Percentiles rank a stretch among this genome's conserved stretches.
Evolutionary conservation across 2,888 invertebrate genomes (phyloP).

Genomic region (Rhingia campestris): DNA sequence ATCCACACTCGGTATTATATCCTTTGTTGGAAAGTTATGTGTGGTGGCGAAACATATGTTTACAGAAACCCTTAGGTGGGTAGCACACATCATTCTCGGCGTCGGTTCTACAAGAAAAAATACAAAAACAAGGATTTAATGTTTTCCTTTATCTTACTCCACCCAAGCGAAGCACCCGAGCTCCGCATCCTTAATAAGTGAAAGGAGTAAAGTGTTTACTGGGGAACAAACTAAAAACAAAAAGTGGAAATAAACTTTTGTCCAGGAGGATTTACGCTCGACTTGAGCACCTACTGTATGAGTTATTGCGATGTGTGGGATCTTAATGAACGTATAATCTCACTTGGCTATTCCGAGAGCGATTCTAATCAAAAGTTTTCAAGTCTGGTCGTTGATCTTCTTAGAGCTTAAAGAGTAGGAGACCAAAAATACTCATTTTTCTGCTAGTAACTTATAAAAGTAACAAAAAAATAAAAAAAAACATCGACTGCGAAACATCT

Average conservation of each 20-base stretch:
- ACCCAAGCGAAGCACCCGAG: constrained; percentile 1
- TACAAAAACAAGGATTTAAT: constrained; percentile 62
- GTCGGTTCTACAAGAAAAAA: not conserved
- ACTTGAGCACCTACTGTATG: constrained; percentile 41
- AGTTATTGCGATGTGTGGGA: constrained; percentile 49
- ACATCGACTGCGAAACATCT: not conserved
- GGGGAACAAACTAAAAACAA: not conserved
- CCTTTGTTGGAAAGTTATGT: constrained; percentile 4
- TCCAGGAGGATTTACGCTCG: constrained; percentile 56
- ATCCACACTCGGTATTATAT: constrained; percentile 1
- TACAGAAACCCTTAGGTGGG: constrained; percentile 34
- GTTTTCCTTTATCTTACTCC: constrained; percentile 30
- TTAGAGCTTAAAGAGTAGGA: constrained; percentile 11
- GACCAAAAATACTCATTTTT: not conserved
- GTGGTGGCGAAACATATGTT: constrained; percentile 55
- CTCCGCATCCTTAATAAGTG: constrained; percentile 45
- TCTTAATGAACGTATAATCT: constrained; percentile 58
- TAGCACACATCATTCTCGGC: constrained; percentile 35
- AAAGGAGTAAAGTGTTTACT: constrained; percentile 36
- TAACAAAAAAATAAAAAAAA: not conserved
- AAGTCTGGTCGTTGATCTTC: constrained; percentile 31
- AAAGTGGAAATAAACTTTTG: constrained; percentile 41
- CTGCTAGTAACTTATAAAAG: not conserved
- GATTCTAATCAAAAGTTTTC: constrained; percentile 64
- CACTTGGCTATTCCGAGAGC: constrained; percentile 50